These are phyloP conservation scores for Gymnarchus niloticus DNA, from an alignment of 2,113 vertebrate genomes.

Conservation along the genomic window DNA sequence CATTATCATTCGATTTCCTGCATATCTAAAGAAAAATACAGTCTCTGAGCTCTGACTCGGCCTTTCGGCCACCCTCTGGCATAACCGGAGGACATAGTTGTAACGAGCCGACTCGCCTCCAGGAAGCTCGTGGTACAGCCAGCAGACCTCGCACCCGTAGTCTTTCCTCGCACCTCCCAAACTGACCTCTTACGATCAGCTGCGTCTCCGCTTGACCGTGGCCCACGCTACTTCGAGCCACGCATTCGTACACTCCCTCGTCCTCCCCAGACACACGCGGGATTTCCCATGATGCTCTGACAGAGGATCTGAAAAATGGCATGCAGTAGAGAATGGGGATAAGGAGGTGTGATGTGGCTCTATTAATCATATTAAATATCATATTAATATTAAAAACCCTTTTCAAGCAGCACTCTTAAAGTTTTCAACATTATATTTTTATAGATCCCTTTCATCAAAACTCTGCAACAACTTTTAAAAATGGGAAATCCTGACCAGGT, in stretches of 20 bases:
- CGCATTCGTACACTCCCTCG: conserved; percentile 76
- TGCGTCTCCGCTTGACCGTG: conserved; percentile 61
- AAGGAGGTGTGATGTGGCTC: neutral
- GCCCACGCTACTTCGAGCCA: conserved; percentile 68
- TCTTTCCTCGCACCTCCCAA: neutral
- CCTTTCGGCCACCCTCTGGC: neutral
- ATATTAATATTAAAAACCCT: neutral
- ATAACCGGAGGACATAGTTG: neutral
- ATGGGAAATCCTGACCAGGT: too few relatives aligned
- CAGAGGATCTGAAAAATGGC: conserved; percentile 57
- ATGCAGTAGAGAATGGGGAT: neutral
- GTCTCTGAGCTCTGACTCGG: neutral
- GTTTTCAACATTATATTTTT: neutral
- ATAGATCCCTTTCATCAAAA: neutral
- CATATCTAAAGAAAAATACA: neutral
- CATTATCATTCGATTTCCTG: neutral
- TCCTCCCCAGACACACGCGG: conserved; percentile 60
- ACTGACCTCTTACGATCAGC: conserved; percentile 72
- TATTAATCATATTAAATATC: neutral
- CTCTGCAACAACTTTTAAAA: neutral
- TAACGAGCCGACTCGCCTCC: neutral
- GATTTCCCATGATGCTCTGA: conserved; percentile 80
- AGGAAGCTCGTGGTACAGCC: neutral
- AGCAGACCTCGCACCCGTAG: neutral
- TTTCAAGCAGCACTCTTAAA: neutral